Evolutionary conservation across 2,797 vertebrate genomes (phyloP).

Genomic region (Pterois miles): DNA sequence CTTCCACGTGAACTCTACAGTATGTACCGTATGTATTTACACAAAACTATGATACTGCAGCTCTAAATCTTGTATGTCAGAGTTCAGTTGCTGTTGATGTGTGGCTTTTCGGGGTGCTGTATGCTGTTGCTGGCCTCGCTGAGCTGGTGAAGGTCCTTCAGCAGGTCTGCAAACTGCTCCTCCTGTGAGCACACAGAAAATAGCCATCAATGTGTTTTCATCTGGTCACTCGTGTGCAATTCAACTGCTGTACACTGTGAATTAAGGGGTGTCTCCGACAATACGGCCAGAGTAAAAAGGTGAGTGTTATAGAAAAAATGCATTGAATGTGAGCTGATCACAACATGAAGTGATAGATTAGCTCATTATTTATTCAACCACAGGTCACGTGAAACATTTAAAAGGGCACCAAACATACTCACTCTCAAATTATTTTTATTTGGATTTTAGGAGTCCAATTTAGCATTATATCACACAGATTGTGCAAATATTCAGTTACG

Average conservation of each 20-base stretch:
- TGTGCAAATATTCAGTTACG: not conserved
- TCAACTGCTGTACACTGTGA: not conserved
- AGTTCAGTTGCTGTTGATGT: conserved; percentile 64
- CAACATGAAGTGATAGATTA: not conserved
- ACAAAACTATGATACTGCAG: not conserved
- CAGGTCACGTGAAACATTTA: too few relatives aligned
- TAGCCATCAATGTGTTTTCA: not conserved
- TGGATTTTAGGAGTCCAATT: not conserved
- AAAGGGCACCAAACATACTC: not conserved
- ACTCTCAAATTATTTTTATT: not conserved
- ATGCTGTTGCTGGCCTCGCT: conserved; percentile 48
- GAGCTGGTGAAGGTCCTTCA: conserved; percentile 73
- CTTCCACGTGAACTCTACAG: not conserved
- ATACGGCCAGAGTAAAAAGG: not conserved
- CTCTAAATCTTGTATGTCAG: not conserved
- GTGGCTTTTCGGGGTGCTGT: conserved; percentile 47
- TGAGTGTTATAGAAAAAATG: not conserved
- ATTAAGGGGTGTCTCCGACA: not conserved
- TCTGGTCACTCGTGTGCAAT: not conserved
- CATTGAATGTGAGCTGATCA: not conserved
- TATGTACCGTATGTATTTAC: conserved; percentile 12
- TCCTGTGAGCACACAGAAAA: conserved; percentile 72
- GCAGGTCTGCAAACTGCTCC: conserved; percentile 82
- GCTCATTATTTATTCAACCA: not conserved
- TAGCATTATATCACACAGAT: not conserved